phyloP scores from a whole-genome alignment of 2,113 vertebrate species.

The Crotalus tigris region DNA sequence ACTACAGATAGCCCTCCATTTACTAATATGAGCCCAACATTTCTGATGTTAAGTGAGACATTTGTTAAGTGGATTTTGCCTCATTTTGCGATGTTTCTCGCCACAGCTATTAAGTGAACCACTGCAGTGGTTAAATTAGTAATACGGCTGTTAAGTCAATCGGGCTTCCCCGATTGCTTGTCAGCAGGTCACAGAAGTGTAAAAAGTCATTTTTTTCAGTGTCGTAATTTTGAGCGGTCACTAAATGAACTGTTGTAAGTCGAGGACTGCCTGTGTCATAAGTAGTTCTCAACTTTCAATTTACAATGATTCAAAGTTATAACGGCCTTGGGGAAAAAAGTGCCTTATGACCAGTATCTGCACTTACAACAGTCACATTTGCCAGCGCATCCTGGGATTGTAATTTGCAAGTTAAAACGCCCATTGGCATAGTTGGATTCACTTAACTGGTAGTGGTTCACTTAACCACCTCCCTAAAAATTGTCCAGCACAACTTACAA shows the following conservation, averaged over 20 bases:
- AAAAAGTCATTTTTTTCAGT: too few relatives aligned
- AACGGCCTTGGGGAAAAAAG: not conserved
- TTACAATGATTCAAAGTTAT: too few relatives aligned
- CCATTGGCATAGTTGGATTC: not conserved
- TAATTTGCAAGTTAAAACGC: not conserved
- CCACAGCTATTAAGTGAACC: not conserved
- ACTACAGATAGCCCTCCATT: not conserved
- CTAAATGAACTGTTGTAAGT: too few relatives aligned
- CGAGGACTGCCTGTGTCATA: too few relatives aligned
- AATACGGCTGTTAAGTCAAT: too few relatives aligned
- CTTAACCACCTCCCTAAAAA: not conserved
- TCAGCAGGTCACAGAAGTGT: too few relatives aligned
- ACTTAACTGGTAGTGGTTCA: not conserved
- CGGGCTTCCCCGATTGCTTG: too few relatives aligned
- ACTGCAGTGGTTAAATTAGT: not conserved
- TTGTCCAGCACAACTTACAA: not conserved
- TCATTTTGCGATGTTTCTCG: not conserved
- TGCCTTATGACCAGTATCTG: not conserved
- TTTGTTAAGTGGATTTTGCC: not conserved
- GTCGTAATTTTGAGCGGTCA: too few relatives aligned
- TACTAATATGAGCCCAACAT: not conserved
- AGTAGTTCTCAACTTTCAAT: too few relatives aligned
- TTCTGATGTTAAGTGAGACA: not conserved
- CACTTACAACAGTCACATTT: not conserved
- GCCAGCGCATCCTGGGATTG: not conserved